Percentiles rank a stretch among this genome's conserved stretches.
These are phyloP conservation scores for Leptodirus hochenwartii DNA, from an alignment of 2,888 invertebrate genomes.

Conservation along the genomic window DNA sequence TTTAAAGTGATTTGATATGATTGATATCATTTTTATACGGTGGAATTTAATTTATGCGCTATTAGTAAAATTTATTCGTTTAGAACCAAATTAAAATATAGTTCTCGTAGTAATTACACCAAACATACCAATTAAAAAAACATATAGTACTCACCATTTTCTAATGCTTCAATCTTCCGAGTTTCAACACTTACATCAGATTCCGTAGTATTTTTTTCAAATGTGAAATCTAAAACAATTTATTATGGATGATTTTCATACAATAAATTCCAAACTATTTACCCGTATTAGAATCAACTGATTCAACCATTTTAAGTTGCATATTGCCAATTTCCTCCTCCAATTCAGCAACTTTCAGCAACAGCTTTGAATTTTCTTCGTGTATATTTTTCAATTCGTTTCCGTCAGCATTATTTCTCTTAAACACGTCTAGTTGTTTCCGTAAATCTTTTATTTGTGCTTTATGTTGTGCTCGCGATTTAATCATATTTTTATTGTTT, in stretches of 20 bases:
- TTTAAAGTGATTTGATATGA: too few species aligned
- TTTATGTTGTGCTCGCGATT: constrained; percentile 53
- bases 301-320: constrained; percentile 67
- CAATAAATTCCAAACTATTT: constrained; percentile 17
- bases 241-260: constrained; percentile 2
- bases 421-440: constrained; percentile 49
- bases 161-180: too few species aligned
- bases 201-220: too few species aligned
- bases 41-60: too few species aligned
- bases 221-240: too few species aligned
- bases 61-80: too few species aligned
- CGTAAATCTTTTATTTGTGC: constrained; percentile 57
- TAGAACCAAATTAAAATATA: too few species aligned
- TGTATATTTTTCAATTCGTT: constrained; percentile 45
- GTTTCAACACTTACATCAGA: too few species aligned
- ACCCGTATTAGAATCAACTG: constrained; percentile 54
- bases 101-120: too few species aligned
- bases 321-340: constrained; percentile 74
- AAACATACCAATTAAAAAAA: too few species aligned
- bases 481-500: constrained; percentile 58
- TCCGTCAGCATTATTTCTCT: constrained; percentile 47
- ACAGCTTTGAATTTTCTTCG: constrained; percentile 41
- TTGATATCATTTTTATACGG: too few species aligned
- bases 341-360: constrained; percentile 62
- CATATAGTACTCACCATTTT: too few species aligned